Conservation (phyloP, 2,888 invertebrate genomes). For the Amblyjoppa proteus region DNA sequence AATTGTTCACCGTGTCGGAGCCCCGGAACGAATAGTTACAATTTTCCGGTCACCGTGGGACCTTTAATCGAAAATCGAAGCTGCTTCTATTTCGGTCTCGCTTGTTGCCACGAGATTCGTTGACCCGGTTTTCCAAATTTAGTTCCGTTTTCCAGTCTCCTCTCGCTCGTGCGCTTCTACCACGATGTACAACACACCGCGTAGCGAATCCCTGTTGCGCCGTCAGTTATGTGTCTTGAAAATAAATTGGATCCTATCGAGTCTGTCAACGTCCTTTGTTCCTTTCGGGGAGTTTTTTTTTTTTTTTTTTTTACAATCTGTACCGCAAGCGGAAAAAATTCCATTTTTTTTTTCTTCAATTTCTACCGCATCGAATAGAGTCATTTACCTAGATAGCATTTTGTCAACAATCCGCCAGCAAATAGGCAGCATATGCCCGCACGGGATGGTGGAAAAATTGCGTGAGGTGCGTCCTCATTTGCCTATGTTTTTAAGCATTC, state of each 20-base stretch:
- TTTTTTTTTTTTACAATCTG: not conserved
- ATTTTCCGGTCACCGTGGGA: conserved; percentile 5
- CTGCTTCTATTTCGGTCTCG: conserved; percentile 29
- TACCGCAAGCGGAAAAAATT: not conserved
- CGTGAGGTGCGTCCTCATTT: too few species aligned
- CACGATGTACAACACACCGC: not conserved
- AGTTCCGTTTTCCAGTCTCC: conserved; percentile 15
- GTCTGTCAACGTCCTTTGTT: not conserved
- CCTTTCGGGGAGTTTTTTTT: not conserved
- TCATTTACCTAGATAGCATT: too few species aligned
- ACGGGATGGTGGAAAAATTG: too few species aligned
- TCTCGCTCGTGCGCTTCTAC: not conserved
- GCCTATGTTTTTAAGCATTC: too few species aligned
- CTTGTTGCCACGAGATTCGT: conserved; percentile 51
- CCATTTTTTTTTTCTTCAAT: not conserved
- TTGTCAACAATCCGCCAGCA: too few species aligned
- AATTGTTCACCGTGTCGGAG: conserved; percentile 4
- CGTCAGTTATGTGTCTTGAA: not conserved
- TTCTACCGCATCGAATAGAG: not conserved
- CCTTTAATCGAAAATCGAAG: conserved; percentile 48
- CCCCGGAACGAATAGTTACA: conserved; percentile 17
- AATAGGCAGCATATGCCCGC: too few species aligned
- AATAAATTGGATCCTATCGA: not conserved
- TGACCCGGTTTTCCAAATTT: conserved; percentile 41
- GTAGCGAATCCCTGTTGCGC: not conserved